Percentiles rank a stretch among this genome's conserved stretches.
phyloP scores from a whole-genome alignment of 2,888 invertebrate species.

The Brassicogethes aeneus region DNA sequence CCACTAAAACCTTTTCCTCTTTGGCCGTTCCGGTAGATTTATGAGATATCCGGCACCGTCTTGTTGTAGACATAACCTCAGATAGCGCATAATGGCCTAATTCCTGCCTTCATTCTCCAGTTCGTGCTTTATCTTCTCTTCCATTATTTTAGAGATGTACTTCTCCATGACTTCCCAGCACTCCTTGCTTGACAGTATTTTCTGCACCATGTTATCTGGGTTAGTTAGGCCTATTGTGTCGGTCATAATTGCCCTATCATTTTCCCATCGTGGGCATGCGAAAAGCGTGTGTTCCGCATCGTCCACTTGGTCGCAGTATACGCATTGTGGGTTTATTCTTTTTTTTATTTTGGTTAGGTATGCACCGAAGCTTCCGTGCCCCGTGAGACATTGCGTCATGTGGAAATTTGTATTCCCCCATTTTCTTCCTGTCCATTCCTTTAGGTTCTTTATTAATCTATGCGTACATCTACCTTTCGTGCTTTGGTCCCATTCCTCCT shows the following conservation, averaged over 20 bases:
- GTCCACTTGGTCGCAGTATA: background rate
- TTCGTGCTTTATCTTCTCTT: too few species aligned
- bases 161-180: background rate
- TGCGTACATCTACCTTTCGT: background rate
- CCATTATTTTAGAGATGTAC: background rate
- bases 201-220: background rate
- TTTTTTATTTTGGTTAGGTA: background rate
- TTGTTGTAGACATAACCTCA: too few species aligned
- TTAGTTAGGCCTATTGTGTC: background rate
- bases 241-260: background rate
- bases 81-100: too few species aligned
- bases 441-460: background rate
- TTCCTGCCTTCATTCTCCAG: too few species aligned
- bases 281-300: background rate
- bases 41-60: too few species aligned
- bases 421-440: background rate
- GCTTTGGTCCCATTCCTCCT: background rate
- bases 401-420: background rate
- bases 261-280: background rate
- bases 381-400: background rate
- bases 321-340: background rate
- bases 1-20: too few species aligned
- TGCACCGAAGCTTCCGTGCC: background rate
- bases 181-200: background rate
- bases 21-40: too few species aligned